These are phyloP conservation scores for Tortricodes alternella DNA, from an alignment of 2,888 invertebrate species.

Conservation along the genomic window DNA sequence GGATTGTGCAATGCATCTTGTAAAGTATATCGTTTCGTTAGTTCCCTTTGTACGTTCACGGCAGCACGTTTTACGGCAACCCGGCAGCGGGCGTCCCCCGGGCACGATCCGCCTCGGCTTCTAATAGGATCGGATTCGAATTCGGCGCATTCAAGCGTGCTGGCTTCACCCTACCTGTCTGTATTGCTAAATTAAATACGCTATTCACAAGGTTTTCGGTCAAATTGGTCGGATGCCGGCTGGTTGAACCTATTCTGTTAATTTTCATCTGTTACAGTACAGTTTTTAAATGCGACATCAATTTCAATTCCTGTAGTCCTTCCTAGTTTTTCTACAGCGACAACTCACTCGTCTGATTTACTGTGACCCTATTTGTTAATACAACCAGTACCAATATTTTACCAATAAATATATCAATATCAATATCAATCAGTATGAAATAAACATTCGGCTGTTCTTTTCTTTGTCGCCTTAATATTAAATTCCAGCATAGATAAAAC, in stretches of 20 bases:
- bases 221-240: conserved; percentile 33
- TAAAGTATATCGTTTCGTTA: conserved; percentile 20
- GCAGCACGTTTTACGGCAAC: conserved; percentile 30
- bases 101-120: conserved; percentile 43
- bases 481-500: background rate
- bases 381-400: too few relatives aligned
- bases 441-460: conserved; percentile 1
- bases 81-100: conserved; percentile 45
- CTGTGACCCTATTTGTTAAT: too few relatives aligned
- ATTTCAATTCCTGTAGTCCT: too few relatives aligned
- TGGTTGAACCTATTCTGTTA: background rate
- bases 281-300: background rate
- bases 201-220: conserved; percentile 39
- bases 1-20: background rate
- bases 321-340: too few relatives aligned
- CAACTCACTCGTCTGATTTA: too few relatives aligned
- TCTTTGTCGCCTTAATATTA: background rate
- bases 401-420: background rate
- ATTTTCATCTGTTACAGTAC: background rate
- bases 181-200: conserved; percentile 35
- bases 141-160: conserved; percentile 52
- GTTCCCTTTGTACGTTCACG: conserved; percentile 32
- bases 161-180: conserved; percentile 34
- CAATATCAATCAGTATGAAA: background rate
- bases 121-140: conserved; percentile 55